phyloP scores from a whole-genome alignment of 2,797 vertebrate genomes.

The Alectoris magna region DNA sequence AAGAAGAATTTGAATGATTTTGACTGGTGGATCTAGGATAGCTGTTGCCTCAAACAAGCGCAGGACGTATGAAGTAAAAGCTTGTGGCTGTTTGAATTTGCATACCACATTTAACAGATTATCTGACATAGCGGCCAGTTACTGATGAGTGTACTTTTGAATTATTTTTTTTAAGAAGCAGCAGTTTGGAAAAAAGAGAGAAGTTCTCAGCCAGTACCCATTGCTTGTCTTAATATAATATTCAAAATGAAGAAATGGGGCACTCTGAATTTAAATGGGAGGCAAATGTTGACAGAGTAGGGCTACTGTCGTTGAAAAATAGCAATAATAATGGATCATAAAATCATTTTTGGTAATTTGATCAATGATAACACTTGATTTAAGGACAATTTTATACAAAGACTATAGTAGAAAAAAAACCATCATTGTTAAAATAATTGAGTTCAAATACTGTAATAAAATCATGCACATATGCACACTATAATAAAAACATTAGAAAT shows the following conservation, averaged over 20 bases:
- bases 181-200: not conserved
- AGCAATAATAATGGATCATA: not conserved
- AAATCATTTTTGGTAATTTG: not conserved
- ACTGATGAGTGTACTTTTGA: not conserved
- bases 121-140: not conserved
- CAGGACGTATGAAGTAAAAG: not conserved
- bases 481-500: not conserved
- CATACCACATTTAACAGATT: not conserved
- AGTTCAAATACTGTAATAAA: not conserved
- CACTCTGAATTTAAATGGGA: not conserved
- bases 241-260: not conserved
- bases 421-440: not conserved
- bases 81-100: not conserved
- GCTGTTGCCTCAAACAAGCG: not conserved
- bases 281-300: not conserved
- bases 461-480: not conserved
- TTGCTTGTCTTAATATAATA: not conserved
- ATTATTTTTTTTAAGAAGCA: not conserved
- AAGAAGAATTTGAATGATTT: not conserved
- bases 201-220: not conserved
- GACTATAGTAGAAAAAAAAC: not conserved
- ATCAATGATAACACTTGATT: not conserved
- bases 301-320: not conserved
- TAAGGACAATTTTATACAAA: not conserved
- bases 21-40: not conserved